phyloP scores from a whole-genome alignment of 2,888 invertebrate genomes.

The Pycnomerus fuliginosus region DNA sequence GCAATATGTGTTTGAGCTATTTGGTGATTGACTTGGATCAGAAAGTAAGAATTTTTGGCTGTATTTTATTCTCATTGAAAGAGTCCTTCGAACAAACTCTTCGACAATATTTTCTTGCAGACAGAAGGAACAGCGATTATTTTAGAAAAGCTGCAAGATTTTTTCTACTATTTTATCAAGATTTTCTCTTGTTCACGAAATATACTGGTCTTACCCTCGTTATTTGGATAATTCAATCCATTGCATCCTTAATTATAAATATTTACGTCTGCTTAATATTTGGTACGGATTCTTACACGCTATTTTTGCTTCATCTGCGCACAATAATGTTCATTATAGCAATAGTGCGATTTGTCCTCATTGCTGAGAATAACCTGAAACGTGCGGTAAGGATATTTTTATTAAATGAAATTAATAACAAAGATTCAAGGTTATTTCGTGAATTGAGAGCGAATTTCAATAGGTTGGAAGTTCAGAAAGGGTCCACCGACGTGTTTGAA shows the following conservation, averaged over 20 bases:
- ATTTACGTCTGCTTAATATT: conserved; percentile 7
- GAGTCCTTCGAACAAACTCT: conserved; percentile 1
- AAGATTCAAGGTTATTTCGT: no score
- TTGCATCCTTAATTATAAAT: conserved; percentile 7
- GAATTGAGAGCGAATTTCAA: no score
- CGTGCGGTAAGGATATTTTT: neutral
- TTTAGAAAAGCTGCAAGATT: no score
- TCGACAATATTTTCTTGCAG: no score
- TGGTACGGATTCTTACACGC: no score
- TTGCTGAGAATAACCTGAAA: conserved; percentile 3
- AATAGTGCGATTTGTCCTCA: neutral
- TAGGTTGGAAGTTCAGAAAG: no score
- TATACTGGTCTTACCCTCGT: conserved; percentile 1
- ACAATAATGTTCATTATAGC: neutral
- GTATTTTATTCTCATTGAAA: no score
- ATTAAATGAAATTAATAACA: no score
- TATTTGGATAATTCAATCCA: neutral
- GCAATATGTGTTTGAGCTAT: neutral
- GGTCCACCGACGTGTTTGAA: no score
- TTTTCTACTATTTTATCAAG: no score
- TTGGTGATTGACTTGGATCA: conserved; percentile 1
- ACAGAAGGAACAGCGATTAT: no score
- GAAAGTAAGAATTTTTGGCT: conserved; percentile 6
- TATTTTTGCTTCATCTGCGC: no score
- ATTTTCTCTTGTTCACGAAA: conserved; percentile 3